These are phyloP conservation scores for Boloria euphrosyne DNA, from an alignment of 2,888 invertebrate species.

Conservation along the genomic window DNA sequence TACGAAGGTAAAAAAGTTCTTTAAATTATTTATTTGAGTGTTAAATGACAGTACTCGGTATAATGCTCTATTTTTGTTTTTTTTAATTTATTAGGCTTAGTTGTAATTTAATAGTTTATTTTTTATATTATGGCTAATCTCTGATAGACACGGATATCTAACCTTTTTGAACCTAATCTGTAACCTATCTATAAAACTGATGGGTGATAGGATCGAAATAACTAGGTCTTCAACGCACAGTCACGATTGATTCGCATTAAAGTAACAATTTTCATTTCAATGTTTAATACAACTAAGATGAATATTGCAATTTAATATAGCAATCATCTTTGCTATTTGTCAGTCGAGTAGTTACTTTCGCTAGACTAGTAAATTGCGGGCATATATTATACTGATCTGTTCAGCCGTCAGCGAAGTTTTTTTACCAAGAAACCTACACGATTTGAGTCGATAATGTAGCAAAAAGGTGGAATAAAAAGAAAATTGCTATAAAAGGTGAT, in stretches of 20 bases:
- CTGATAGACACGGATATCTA: too few species aligned
- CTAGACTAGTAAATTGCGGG: conserved; percentile 6
- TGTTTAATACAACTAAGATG: conserved; percentile 15
- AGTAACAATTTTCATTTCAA: conserved; percentile 28
- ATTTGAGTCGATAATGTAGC: conserved; percentile 13
- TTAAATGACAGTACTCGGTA: too few species aligned
- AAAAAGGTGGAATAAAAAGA: neutral
- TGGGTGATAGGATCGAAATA: conserved; percentile 5
- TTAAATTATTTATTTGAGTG: too few species aligned
- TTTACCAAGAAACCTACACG: conserved; percentile 4
- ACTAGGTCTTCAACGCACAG: conserved; percentile 6
- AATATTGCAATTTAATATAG: conserved; percentile 22
- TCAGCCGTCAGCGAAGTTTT: conserved; percentile 1
- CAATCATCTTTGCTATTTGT: conserved; percentile 25
- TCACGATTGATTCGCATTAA: conserved; percentile 14
- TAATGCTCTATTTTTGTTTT: too few species aligned
- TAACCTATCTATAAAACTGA: neutral
- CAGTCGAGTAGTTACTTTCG: conserved; percentile 16
- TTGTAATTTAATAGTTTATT: too few species aligned
- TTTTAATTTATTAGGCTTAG: too few species aligned
- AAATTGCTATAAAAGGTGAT: neutral
- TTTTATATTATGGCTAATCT: too few species aligned
- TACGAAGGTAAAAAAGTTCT: conserved; percentile 1
- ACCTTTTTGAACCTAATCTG: neutral
- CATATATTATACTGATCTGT: conserved; percentile 11